Percentiles rank a stretch among this genome's conserved stretches.
Conservation (phyloP, 2,113 vertebrate genomes). For the Hylia prasina region DNA sequence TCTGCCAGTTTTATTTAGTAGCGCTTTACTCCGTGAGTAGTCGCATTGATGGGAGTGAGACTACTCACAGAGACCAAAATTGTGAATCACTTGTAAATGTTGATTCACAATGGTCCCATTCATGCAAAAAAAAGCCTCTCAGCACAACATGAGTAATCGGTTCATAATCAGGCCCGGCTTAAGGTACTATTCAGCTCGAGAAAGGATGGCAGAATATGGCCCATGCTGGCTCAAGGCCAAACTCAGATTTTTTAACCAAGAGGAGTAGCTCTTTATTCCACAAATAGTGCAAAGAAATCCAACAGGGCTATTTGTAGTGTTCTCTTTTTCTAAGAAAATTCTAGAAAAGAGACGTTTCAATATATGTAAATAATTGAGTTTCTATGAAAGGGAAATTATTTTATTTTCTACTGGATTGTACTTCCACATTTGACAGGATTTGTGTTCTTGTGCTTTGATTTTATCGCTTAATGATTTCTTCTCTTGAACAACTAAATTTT, state of each 20-base stretch:
- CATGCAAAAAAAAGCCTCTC: neutral
- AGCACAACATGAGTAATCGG: conserved; percentile 33
- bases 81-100: conserved; percentile 57
- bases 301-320: neutral
- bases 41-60: neutral
- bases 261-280: conserved; percentile 46
- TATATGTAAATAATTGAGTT: neutral
- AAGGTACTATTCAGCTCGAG: conserved; percentile 17
- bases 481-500: neutral
- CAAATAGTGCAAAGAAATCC: neutral
- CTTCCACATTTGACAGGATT: neutral
- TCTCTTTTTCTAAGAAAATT: neutral
- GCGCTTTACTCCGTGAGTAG: conserved; percentile 45
- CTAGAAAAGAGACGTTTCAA: neutral
- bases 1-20: conserved; percentile 51
- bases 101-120: conserved; percentile 59
- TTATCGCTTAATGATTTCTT: neutral
- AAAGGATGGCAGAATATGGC: conserved; percentile 30
- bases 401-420: neutral
- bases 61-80: conserved; percentile 33
- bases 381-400: neutral
- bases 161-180: conserved; percentile 42
- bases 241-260: neutral
- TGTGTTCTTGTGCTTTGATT: neutral
- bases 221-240: neutral